phyloP scores from a whole-genome alignment of 2,113 vertebrate genomes.

The Meriones unguiculatus region DNA sequence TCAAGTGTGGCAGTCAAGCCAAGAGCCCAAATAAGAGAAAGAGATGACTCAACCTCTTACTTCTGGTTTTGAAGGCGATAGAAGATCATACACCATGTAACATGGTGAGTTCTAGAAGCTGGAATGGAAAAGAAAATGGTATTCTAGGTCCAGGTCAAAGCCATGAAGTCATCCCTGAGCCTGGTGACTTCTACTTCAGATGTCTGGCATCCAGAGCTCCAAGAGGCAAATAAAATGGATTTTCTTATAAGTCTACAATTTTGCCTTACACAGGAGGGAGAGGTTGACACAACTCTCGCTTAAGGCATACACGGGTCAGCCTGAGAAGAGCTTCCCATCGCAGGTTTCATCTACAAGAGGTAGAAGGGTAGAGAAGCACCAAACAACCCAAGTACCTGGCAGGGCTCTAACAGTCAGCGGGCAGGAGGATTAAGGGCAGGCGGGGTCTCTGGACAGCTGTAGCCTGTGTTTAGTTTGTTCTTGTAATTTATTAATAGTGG shows the following conservation, averaged over 20 bases:
- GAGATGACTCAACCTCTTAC: too few species aligned
- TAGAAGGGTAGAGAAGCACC: fast-evolving
- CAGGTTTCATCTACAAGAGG: not conserved
- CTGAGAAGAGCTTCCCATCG: not conserved
- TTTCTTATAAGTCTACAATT: not conserved
- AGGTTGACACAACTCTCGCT: not conserved
- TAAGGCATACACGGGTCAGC: not conserved
- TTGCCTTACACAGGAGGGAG: not conserved
- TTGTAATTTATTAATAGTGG: not conserved
- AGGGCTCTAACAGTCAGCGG: not conserved
- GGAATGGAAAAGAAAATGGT: not conserved
- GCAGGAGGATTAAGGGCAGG: not conserved
- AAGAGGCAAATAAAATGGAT: not conserved
- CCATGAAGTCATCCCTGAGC: not conserved
- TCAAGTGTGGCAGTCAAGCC: not conserved
- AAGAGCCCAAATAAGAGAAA: not conserved
- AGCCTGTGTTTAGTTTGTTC: not conserved
- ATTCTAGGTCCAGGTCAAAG: not conserved
- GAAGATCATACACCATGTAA: not conserved
- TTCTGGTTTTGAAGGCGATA: not conserved
- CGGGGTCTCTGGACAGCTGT: not conserved
- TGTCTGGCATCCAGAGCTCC: not conserved
- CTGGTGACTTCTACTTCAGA: not conserved
- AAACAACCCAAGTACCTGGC: not conserved
- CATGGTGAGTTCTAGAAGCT: not conserved